Evolutionary conservation across 1,140 invertebrate species (phyloP), one percentile per base, ranked within the genome.

Genomic region (Bicyclus anynana): DNA sequence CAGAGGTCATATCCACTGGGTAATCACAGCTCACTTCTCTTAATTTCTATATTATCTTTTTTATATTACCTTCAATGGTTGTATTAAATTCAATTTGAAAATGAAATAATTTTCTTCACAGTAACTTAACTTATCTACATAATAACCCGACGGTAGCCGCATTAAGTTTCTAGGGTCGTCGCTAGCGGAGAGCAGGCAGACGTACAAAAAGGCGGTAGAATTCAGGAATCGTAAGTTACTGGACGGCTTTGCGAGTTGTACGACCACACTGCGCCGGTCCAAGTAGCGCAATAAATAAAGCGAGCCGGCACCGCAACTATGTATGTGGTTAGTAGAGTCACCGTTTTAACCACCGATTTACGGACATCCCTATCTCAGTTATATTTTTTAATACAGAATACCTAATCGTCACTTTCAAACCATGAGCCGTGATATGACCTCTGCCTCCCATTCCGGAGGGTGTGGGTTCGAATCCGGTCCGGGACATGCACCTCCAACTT

Each of bases 281-380:
- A 53, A 61, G 49, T 62, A 48, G 61, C 59, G 60, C 62, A 72
- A 75, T 75, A 79, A 81, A 79, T 70, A 75, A 72, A 69, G 61
- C 67, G 63, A 67, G 46, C 64, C 69, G 57, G 68, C 55, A 62
- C 66, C 40, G 50, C 65, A 62, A 74, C 63, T 69, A 71, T 76
- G 63, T 74, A 63, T 68, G 46, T 64, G 26, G 37, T 40, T 5
- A 40, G 37, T 40, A 40, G 37, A 16, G 13, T 40, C 10, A 9
- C 37, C 37, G 17, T 1, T 14, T 40, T 0, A 4, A 14, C 2
- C 17, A 17, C 13, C 10, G 16, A 13, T 17, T 17, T 14, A 0
- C 3, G 37, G 37, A 40, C 16, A 16, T 37, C 4, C 1, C 5
- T 37, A 2, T 7, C 5, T 27, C 10, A 27, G 5, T 9, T 27